These are phyloP conservation scores for Cynopterus sphinx DNA, from an alignment of 2,797 vertebrate genomes.

Conservation along the genomic window DNA sequence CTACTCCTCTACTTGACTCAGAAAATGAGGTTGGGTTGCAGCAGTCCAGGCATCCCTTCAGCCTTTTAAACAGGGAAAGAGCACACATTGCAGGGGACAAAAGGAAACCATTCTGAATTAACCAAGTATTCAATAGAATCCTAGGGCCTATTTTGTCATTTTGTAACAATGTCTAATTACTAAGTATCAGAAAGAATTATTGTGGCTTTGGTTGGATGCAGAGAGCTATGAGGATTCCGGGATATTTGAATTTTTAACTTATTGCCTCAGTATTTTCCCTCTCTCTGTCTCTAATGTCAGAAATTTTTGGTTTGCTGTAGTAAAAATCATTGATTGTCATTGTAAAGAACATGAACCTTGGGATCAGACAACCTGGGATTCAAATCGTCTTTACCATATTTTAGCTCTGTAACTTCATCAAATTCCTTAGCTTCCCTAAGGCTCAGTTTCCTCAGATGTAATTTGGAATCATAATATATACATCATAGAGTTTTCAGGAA, in stretches of 20 bases:
- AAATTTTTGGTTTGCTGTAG: conserved; percentile 13
- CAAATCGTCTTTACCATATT: background rate
- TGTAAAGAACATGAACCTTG: background rate
- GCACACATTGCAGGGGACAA: background rate
- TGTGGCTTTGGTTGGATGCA: background rate
- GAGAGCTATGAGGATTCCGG: background rate
- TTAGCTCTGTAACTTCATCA: background rate
- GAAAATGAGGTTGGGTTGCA: background rate
- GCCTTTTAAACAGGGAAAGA: background rate
- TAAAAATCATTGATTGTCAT: background rate
- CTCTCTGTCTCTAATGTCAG: background rate
- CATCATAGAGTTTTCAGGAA: background rate
- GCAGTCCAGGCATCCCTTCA: background rate
- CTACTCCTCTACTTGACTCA: background rate
- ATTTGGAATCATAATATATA: background rate
- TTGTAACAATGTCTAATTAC: background rate
- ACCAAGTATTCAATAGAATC: background rate
- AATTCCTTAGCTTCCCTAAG: background rate
- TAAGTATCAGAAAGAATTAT: background rate
- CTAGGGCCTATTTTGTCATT: background rate
- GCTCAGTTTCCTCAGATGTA: background rate
- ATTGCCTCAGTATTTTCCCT: background rate
- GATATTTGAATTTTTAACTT: background rate
- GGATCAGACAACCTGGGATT: background rate
- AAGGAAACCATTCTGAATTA: background rate